These are phyloP conservation scores for Flexamia atlantica DNA, from an alignment of 2,888 invertebrate species.

Conservation along the genomic window DNA sequence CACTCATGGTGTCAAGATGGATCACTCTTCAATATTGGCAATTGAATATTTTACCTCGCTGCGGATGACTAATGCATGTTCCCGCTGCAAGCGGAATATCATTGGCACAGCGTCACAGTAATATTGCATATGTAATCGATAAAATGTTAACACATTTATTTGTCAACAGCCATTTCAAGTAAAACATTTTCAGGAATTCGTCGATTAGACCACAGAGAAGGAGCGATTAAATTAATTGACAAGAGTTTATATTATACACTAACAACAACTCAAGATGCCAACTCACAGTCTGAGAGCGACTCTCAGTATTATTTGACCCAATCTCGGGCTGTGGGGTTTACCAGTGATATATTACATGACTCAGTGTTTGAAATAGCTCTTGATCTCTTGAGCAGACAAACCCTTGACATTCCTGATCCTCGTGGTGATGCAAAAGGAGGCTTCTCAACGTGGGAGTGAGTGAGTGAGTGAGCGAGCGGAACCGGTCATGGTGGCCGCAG, in stretches of 20 bases:
- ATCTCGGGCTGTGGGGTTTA: too few relatives aligned
- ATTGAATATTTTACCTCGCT: conserved; percentile 30
- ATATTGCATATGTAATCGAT: not conserved
- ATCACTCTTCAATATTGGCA: conserved; percentile 23
- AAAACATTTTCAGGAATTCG: too few relatives aligned
- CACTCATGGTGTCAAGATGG: not conserved
- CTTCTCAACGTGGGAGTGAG: not conserved
- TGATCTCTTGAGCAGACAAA: not conserved
- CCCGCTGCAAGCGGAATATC: not conserved
- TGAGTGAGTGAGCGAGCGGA: not conserved
- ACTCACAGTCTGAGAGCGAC: too few relatives aligned
- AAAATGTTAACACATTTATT: too few relatives aligned
- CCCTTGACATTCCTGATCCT: not conserved
- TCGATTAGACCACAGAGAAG: too few relatives aligned
- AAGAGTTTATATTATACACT: too few relatives aligned
- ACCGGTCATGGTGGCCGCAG: conserved; percentile 41
- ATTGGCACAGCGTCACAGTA: not conserved
- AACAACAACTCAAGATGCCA: too few relatives aligned
- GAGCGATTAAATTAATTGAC: too few relatives aligned
- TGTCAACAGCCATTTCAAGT: too few relatives aligned
- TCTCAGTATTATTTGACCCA: too few relatives aligned
- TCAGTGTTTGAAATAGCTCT: too few relatives aligned
- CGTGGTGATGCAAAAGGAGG: conserved; percentile 12
- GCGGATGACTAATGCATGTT: not conserved
- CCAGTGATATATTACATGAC: too few relatives aligned